Evolutionary conservation across 2,113 vertebrate genomes (phyloP), one percentile per base, ranked within the genome.

Genomic region (Aptenodytes forsteri): DNA sequence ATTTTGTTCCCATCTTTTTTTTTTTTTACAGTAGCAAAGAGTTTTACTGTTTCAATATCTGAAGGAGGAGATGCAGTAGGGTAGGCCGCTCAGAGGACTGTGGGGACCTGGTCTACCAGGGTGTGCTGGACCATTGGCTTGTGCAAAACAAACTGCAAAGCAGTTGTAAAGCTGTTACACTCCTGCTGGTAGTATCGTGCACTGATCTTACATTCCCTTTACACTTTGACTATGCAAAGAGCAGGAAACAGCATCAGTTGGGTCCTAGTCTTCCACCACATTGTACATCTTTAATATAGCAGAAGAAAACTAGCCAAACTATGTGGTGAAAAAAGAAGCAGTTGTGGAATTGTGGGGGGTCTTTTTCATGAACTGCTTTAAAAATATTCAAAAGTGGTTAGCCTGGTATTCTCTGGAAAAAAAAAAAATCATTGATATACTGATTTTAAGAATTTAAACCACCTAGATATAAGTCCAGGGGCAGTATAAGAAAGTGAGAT

Each of bases 161-260:
- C 61, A 46, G 5, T 8, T 71, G 30, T 36, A 59, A 86, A 89
- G 16, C 32, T 73, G 6, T 47, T 55, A 15, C 13, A 36, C 14
- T 81, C 20, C 49, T 66, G 10, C 11, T 81, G 26, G 16, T 38
- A 20, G 9, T 49, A n/a, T 30, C 7, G 2, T 20, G 38, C 29
- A 26, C 49, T 49, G 46, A 80, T 69, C 36, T 83, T 61, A 47
- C 1, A 0, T 58, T 80, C 17, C 25, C 25, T 77, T 94, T 50
- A 25, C 30, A 49, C 15, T 49, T 42, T 61, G 27, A 40, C 18
- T 21, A 42, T 40, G 12, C 15, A 83, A 93, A 65, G 67, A 76
- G 16, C 1, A 34, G 16, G 7, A 84, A 94, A 79, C 0, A 1
- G 3, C 15, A 62, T n/a, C 38, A 52, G 1, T 26, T 4, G 0